Conservation (phyloP, 2,797 vertebrate species). For the Alfaro cultratus region DNA sequence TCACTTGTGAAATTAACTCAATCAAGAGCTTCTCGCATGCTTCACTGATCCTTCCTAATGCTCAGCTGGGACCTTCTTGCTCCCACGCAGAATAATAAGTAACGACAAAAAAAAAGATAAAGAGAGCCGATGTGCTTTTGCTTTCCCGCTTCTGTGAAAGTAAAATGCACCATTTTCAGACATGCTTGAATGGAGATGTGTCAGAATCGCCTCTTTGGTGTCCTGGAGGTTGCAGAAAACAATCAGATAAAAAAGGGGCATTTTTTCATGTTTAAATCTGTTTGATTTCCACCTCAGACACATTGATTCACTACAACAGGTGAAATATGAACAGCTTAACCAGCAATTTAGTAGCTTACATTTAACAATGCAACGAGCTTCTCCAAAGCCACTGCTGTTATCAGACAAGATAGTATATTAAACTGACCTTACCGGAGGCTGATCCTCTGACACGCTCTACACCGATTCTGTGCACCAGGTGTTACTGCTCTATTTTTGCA, state of each 20-base stretch:
- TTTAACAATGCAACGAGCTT: slow-evolving; percentile 1
- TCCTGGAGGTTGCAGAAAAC: background rate
- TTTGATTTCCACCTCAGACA: background rate
- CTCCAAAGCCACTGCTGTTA: slow-evolving; percentile 1
- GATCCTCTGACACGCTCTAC: slow-evolving; percentile 2
- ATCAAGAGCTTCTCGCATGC: slow-evolving; percentile 46
- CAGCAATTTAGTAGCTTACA: slow-evolving; percentile 12
- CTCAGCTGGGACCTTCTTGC: slow-evolving; percentile 30
- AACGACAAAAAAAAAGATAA: slow-evolving; percentile 39
- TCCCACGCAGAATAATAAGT: slow-evolving; percentile 29
- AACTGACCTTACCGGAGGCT: background rate
- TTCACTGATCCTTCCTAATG: slow-evolving; percentile 58
- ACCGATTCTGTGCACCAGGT: slow-evolving; percentile 25
- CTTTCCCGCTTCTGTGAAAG: background rate
- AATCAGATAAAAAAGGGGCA: background rate
- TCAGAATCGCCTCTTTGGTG: background rate
- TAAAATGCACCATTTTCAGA: background rate
- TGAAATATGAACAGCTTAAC: slow-evolving; percentile 14
- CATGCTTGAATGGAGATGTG: background rate
- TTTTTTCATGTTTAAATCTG: background rate
- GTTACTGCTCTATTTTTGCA: slow-evolving; percentile 44
- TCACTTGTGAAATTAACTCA: slow-evolving; percentile 64
- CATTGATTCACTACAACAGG: background rate
- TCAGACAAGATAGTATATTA: background rate
- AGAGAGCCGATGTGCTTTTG: slow-evolving; percentile 4